These are phyloP conservation scores for Mus pahari DNA, from an alignment of 2,113 vertebrate genomes.

Conservation along the genomic window DNA sequence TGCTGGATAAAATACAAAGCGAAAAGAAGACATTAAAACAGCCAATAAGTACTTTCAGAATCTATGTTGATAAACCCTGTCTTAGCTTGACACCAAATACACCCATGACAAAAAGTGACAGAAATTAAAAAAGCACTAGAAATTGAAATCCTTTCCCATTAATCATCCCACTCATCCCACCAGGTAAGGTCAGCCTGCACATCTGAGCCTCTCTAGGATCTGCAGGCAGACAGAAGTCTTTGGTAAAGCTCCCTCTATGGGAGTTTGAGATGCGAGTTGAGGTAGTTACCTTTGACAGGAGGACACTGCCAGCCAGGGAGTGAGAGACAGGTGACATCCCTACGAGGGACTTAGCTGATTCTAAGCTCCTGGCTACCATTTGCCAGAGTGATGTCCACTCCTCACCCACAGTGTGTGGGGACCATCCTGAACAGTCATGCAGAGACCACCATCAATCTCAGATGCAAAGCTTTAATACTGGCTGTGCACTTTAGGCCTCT, in stretches of 20 bases:
- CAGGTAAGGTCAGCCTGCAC: neutral
- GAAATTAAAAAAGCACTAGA: neutral
- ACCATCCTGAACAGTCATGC: neutral
- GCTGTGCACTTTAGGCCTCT: neutral
- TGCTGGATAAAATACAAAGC: constrained; percentile 38
- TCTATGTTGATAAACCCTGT: neutral
- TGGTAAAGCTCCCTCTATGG: neutral
- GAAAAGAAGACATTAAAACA: constrained; percentile 61
- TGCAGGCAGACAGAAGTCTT: neutral
- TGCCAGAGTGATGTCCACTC: neutral
- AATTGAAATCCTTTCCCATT: constrained; percentile 15
- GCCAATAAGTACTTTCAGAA: neutral
- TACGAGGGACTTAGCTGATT: neutral
- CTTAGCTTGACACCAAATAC: neutral
- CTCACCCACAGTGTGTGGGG: neutral
- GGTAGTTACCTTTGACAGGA: neutral
- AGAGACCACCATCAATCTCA: neutral
- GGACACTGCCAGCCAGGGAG: neutral
- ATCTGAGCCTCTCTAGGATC: neutral
- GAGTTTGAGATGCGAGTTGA: neutral
- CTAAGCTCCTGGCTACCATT: neutral
- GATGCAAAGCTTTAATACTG: neutral
- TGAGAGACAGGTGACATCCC: neutral
- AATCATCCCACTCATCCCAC: neutral
- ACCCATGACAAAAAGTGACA: constrained; percentile 1